These are phyloP conservation scores for Siniperca obscura DNA, from an alignment of 2,797 vertebrate species.

Conservation along the genomic window DNA sequence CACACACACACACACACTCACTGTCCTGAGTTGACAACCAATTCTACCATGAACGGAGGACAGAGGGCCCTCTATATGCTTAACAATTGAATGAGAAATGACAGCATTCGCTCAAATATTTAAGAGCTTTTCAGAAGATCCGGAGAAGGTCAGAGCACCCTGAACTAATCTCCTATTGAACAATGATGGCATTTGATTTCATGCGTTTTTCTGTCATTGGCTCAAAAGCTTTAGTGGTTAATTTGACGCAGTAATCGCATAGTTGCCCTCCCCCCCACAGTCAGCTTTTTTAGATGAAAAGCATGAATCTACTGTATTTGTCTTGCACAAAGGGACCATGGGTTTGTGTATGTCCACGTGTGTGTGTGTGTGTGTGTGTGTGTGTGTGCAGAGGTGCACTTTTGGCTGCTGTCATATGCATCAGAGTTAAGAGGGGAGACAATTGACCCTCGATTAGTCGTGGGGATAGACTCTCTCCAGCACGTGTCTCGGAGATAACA, in stretches of 20 bases:
- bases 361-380: background rate
- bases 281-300: slow-evolving; percentile 58
- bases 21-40: slow-evolving; percentile 47
- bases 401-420: slow-evolving; percentile 38
- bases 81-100: slow-evolving; percentile 77
- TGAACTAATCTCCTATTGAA: slow-evolving; percentile 75
- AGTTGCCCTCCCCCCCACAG: slow-evolving; percentile 26
- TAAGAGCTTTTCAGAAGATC: slow-evolving; percentile 79
- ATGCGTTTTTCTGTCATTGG: slow-evolving; percentile 55
- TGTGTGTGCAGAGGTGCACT: slow-evolving; percentile 16
- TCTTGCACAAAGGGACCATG: slow-evolving; percentile 24
- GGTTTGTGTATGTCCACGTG: background rate
- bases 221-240: slow-evolving; percentile 67
- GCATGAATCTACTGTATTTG: slow-evolving; percentile 59
- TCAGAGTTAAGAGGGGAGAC: slow-evolving; percentile 43
- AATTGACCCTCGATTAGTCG: slow-evolving; percentile 70
- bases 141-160: slow-evolving; percentile 77
- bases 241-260: slow-evolving; percentile 72
- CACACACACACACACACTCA: slow-evolving; percentile 38
- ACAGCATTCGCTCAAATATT: slow-evolving; percentile 82
- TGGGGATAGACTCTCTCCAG: slow-evolving; percentile 68
- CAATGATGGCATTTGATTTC: slow-evolving; percentile 79
- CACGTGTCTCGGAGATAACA: slow-evolving; percentile 71
- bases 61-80: slow-evolving; percentile 77
- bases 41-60: slow-evolving; percentile 47